Conservation (phyloP, 2,113 vertebrate species). For the Pedionomus torquatus region DNA sequence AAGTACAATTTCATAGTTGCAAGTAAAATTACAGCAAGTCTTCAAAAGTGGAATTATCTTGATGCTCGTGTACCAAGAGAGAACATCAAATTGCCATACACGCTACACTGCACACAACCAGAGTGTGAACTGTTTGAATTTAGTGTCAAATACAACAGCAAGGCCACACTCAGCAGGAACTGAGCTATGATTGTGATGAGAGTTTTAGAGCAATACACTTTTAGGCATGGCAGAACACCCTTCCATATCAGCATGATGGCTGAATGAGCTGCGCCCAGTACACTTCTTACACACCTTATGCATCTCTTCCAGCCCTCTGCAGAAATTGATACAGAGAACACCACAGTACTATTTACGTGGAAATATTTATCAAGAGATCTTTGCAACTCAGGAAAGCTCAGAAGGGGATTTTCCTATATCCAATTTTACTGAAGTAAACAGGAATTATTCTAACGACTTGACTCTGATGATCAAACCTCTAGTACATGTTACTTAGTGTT, state of each 20-base stretch:
- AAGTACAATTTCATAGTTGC: background rate
- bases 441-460: background rate
- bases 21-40: background rate
- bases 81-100: background rate
- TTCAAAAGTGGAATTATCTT: background rate
- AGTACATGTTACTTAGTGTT: background rate
- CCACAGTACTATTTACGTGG: background rate
- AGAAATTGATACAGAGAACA: background rate
- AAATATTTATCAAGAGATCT: background rate
- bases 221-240: background rate
- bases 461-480: background rate
- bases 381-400: background rate
- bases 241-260: background rate
- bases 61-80: background rate
- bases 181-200: background rate
- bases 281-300: no score
- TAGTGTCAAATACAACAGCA: background rate
- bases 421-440: background rate
- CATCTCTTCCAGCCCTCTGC: background rate
- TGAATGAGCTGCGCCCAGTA: background rate
- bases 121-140: background rate
- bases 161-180: background rate
- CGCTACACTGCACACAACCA: background rate
- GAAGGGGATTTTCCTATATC: background rate
- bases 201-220: background rate